Evolutionary conservation across 2,113 vertebrate genomes (phyloP), one percentile per base, ranked within the genome.

Genomic region (Orientallactaga bullata): DNA sequence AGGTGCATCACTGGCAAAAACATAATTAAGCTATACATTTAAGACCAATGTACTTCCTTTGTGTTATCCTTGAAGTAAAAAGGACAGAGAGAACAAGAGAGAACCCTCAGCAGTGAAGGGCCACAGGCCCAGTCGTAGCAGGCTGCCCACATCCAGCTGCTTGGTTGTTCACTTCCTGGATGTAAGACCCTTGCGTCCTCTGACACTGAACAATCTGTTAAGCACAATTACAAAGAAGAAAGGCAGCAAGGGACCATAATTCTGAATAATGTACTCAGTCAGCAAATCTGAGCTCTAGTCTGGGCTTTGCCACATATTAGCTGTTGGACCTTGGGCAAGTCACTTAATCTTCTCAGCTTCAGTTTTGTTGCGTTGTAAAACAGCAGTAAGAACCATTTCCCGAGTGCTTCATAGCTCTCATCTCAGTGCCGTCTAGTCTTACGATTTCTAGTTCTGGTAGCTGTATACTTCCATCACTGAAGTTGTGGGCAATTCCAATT

Each of bases 161-260:
- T 97, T 95, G 92, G 79, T 96, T 97, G 96, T 97, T 97, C 95
- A 97, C 97, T 83, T 96, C 88, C 92, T 10, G 23, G 90, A 85
- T 68, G 94, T 10, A 65, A 71, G 82, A 85, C 90, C 93, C 82
- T 97, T 90, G 90, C 11, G 23, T 95, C 94, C 95, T 95, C 85
- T 90, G 90, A 97, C 95, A 97, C 60, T 81, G 78, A 93, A 96
- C 96, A 89, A 78, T 96, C 79, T 94, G 95, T 95, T 97, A 97
- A 96, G 95, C 95, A 97, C 96, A 97, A 65, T 96, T 80, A 96
- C 95, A 93, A 89, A 89, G 74, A 91, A 28, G 80, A 90, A n/a
- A 97, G 96, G 93, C 95, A 97, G 97, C 96, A 97, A 97, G 96
- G 96, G 96, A 97, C 96, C 96, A 96, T 95, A 69, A 92, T 60